Evolutionary conservation across 2,113 vertebrate species (phyloP), one percentile per base, ranked within the genome.

Genomic region (Polypterus senegalus): DNA sequence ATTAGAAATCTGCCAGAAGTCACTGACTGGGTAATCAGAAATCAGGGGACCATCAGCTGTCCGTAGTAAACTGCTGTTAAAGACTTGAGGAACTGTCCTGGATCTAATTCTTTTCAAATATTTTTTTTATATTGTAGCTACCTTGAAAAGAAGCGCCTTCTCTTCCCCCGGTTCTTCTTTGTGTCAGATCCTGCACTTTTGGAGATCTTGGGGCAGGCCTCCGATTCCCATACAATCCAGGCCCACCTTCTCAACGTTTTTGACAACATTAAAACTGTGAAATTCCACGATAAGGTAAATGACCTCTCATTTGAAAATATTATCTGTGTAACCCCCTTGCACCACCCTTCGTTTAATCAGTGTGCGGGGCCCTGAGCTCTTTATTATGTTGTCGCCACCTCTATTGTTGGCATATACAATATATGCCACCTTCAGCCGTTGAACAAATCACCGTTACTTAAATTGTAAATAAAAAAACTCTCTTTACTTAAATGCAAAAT

Each of bases 161-260:
- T 91, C 1, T 99, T 99, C 68, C 96, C 94, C 61, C 87, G 94
- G 3, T 98, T 99, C 78, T 99, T 99, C 82, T 98, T 99, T 1
- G 93, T 99, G 49, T 99, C 96, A 0, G 95, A 99, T 70, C 93
- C 96, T 1, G 86, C 91, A 5, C 87, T 99, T 10, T 76, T 99
- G 69, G 96, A 99, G 81, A 99, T 99, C 67, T 83, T 99, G 72
- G 96, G 96, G 45, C 94, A 99, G 74, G 93, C 94, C 1, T 97
- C 96, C 0, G 92, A 98, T 71, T 89, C 90, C 3, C 96, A 99
- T 77, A 93, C 85, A 4, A 97, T 99, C 67, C 94, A 99, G 71
- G 87, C 92, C 10, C 93, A 98, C 67, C 83, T 98, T 57, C 89
- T 97, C 70, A 97, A 93, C 1, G 76, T 97, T 56, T 98, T 98